Base-by-base conservation (phyloP, 2,888 invertebrate genomes). In the Bellardia pandia region DNA sequence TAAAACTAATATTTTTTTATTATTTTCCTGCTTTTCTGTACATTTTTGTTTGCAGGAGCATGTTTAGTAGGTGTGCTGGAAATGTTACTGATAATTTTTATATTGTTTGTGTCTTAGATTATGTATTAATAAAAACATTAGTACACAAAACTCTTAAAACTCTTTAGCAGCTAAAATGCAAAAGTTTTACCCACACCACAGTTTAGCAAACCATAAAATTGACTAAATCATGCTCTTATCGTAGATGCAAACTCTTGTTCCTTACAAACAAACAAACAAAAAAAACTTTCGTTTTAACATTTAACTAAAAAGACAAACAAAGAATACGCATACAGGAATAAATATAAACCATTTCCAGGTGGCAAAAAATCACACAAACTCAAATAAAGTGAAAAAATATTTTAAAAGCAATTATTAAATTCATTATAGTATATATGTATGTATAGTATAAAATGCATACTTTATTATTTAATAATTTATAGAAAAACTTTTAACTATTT, bases 381-480 rank as follows among this genome's bases (percentile, higher is more conserved):
- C 16, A 42, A 33, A 74, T 51, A 53, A 37, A 40, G 4, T 2
- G 16, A 74, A 72, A 56, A 62, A 48, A 16, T 45, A 33, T 9
- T 86, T 74, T 42, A 69, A 68, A 62, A 84, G 85, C 85, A 85
- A 87, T 85, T 85, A 87, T 85, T 78, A 69, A 78, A 75, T 75
- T 85, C 60, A 75, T 87, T 82, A 78, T 78, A 58, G 58, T 75
- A 77, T 75, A 75, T n/a, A n/a, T n/a, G n/a, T n/a, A n/a, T n/a
- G n/a, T n/a, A n/a, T n/a, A n/a, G 58, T 75, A 77, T 75, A 75
- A 87, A 82, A 81, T 82, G 75, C 85, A 85, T 87, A 85, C 82
- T 87, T 87, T 85, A 87, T 87, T 85, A 75, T 66, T 71, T 69
- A 82, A 74, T 48, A 78, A 87, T 82, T 87, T 87, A 87, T 87